A percentile compares a stretch with the other conserved stretches of the same genome.
phyloP scores from a whole-genome alignment of 2,797 vertebrate genomes.

The Anableps anableps region DNA sequence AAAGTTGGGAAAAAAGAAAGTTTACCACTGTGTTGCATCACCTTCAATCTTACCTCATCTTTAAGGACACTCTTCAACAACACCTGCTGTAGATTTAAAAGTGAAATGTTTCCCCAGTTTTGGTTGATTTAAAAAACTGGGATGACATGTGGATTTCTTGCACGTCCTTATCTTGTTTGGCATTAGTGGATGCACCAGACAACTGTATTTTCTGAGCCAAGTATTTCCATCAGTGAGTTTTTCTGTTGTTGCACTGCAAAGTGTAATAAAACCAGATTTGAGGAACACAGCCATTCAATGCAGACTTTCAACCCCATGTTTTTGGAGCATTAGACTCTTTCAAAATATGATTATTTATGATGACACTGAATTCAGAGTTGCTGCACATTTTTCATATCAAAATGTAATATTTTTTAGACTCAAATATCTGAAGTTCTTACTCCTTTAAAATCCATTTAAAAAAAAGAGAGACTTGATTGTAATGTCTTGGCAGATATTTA shows the following conservation, averaged over 20 bases:
- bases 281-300: neutral
- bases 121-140: neutral
- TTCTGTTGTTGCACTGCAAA: neutral
- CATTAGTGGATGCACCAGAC: neutral
- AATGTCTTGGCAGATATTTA: too few species aligned
- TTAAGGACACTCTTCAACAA: neutral
- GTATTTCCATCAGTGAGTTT: neutral
- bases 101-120: neutral
- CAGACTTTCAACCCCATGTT: neutral
- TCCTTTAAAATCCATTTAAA: neutral
- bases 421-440: neutral
- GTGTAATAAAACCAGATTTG: neutral
- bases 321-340: neutral
- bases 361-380: neutral
- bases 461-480: neutral
- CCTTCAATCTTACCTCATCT: neutral
- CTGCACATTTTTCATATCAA: neutral
- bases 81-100: neutral
- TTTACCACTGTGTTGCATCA: constrained; percentile 1
- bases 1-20: neutral
- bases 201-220: neutral
- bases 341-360: neutral
- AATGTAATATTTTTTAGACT: neutral
- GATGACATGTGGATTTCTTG: neutral
- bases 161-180: neutral